A percentile compares a stretch with the other conserved stretches of the same genome.
Conservation (phyloP, 2,113 vertebrate species). For the Sitta europaea region DNA sequence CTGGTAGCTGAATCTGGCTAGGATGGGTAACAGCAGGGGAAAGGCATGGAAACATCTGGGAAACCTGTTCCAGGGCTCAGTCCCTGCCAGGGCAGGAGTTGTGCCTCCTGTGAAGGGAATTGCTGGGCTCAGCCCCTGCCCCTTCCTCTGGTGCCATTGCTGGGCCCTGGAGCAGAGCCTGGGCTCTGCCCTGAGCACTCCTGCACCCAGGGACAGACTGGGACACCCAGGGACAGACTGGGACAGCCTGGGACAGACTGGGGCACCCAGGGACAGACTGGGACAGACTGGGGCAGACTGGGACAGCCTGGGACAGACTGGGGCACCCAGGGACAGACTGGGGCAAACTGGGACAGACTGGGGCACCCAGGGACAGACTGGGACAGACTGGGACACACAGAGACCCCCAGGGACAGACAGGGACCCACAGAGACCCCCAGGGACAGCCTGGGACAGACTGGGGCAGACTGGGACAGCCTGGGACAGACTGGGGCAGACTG, state of each 20-base stretch:
- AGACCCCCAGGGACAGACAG: background rate
- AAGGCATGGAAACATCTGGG: background rate
- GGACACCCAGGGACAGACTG: background rate
- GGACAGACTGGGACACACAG: no score
- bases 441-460: background rate
- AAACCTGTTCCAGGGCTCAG: background rate
- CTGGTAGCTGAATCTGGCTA: background rate
- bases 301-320: no score
- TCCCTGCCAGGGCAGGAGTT: background rate
- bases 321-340: no score
- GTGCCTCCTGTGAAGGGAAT: background rate
- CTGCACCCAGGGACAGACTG: background rate
- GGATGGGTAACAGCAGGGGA: background rate
- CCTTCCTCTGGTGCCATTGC: accelerated
- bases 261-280: background rate
- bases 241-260: background rate
- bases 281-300: no score
- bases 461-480: background rate
- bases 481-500: background rate
- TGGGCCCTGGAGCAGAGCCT: background rate
- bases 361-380: background rate
- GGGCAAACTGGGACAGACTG: no score
- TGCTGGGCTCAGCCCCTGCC: background rate
- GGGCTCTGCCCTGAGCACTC: background rate
- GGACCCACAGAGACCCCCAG: background rate